These are phyloP conservation scores for Hippocampus guttulatus DNA, from an alignment of 2,113 vertebrate species.

Conservation along the genomic window DNA sequence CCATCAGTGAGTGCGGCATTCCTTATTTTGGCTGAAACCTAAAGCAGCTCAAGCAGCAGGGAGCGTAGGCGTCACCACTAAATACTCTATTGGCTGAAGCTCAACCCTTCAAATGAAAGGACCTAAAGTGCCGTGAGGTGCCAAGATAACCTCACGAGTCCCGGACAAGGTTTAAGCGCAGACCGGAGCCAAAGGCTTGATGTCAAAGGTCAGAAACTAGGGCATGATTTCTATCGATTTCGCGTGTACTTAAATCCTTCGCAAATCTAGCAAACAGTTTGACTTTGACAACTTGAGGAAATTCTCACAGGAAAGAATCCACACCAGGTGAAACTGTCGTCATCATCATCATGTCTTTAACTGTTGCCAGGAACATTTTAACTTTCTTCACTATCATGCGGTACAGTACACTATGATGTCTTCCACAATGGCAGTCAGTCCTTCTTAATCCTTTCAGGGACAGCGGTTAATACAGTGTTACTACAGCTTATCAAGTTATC, in stretches of 20 bases:
- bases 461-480: no score
- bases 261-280: background rate
- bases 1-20: slow-evolving; percentile 24
- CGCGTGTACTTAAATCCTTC: background rate
- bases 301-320: background rate
- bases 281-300: background rate
- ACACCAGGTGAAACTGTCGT: no score
- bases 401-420: background rate
- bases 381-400: no score
- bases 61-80: background rate
- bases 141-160: background rate
- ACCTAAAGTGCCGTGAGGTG: background rate
- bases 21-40: background rate
- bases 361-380: no score
- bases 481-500: no score
- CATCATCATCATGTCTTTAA: background rate
- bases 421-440: background rate
- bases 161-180: background rate
- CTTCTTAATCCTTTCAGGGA: background rate
- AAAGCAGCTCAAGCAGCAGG: background rate
- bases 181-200: background rate
- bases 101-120: background rate
- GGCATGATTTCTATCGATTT: background rate
- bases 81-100: background rate
- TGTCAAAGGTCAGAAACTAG: background rate